These are phyloP conservation scores for Syrphus vitripennis DNA, from an alignment of 2,888 invertebrate species.

Conservation along the genomic window DNA sequence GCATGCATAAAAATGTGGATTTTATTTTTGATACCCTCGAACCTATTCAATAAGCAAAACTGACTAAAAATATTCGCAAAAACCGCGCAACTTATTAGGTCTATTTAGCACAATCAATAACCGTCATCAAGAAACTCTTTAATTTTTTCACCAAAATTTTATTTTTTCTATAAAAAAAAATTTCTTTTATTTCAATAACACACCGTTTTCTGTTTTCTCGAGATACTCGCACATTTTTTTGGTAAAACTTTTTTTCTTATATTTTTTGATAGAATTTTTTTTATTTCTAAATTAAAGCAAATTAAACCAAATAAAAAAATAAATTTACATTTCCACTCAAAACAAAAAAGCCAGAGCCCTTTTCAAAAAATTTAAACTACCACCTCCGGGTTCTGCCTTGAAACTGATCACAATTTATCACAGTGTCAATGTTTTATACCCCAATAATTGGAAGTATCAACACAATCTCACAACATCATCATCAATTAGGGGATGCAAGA, in stretches of 20 bases:
- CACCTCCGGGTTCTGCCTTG: slow-evolving; percentile 46
- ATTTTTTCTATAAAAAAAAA: background rate
- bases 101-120: too few relatives aligned
- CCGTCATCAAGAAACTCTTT: too few relatives aligned
- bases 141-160: background rate
- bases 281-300: background rate
- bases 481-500: slow-evolving; percentile 39
- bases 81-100: too few relatives aligned
- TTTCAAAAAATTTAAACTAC: slow-evolving; percentile 26
- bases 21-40: too few relatives aligned
- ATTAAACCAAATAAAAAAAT: background rate
- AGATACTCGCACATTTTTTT: slow-evolving; percentile 49
- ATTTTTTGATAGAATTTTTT: background rate
- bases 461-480: slow-evolving; percentile 7
- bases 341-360: slow-evolving; percentile 1
- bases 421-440: slow-evolving; percentile 58
- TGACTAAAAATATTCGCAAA: too few relatives aligned
- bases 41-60: too few relatives aligned
- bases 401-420: slow-evolving; percentile 58
- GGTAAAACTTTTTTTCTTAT: background rate
- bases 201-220: slow-evolving; percentile 33
- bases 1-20: too few relatives aligned
- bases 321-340: slow-evolving; percentile 25
- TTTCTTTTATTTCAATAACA: background rate
- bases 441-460: slow-evolving; percentile 19